Conservation (phyloP, 2,888 invertebrate genomes). For the Mesorhabditis spiculigera region DNA sequence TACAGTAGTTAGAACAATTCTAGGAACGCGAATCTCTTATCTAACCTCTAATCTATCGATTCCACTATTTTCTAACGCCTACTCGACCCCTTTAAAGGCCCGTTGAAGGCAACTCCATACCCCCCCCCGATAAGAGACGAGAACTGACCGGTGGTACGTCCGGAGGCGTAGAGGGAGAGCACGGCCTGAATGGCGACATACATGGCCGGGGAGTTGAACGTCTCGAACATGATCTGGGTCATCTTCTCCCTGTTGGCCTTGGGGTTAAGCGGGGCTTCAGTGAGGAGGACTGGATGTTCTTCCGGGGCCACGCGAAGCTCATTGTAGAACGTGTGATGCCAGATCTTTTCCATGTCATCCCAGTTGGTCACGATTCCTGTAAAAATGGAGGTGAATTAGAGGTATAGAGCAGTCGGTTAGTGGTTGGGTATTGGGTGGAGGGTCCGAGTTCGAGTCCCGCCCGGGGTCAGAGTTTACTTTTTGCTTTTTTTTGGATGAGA, state of each 20-base stretch:
- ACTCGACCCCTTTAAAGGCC: no score
- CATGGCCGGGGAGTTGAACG: conserved; percentile 67
- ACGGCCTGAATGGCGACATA: conserved; percentile 72
- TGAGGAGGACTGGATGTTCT: conserved; percentile 85
- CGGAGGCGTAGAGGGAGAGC: conserved; percentile 84
- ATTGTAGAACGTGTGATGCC: conserved; percentile 98
- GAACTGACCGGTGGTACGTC: conserved; percentile 78
- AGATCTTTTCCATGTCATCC: conserved; percentile 97
- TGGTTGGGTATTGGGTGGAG: no score
- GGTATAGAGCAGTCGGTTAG: no score
- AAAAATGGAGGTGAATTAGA: background rate
- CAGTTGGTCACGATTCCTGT: conserved; percentile 85
- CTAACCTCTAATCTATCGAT: no score
- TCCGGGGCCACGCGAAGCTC: conserved; percentile 90
- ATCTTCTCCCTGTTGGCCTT: conserved; percentile 92
- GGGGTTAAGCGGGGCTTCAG: conserved; percentile 87
- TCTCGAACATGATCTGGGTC: conserved; percentile 84
- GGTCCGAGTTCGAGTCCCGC: no score
- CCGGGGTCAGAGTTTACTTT: no score
- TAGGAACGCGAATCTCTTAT: no score
- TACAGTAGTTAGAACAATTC: no score
- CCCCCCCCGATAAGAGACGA: no score
- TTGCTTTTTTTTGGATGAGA: no score
- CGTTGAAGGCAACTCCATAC: no score
- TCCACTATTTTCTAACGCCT: no score